Conservation (phyloP, 1,140 invertebrate species). For the Sarcophaga bullata region DNA sequence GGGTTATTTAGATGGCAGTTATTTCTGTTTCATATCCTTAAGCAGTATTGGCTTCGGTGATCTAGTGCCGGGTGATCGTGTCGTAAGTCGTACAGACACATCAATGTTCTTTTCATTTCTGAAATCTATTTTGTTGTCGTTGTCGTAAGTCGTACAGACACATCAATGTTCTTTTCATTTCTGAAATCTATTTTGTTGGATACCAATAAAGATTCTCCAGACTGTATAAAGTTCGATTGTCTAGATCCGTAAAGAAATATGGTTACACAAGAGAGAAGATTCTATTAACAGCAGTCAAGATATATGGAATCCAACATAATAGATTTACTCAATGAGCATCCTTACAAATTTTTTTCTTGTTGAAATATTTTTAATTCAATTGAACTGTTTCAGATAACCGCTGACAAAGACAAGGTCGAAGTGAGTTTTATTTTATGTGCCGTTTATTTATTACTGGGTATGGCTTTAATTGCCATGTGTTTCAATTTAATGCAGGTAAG, state of each 20-base stretch:
- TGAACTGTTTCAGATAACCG: constrained; percentile 54
- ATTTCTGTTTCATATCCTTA: constrained; percentile 93
- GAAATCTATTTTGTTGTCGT: too few species aligned
- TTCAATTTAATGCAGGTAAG: constrained; percentile 94
- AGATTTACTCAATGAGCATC: too few species aligned
- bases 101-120: neutral
- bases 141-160: too few species aligned
- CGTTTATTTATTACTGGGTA: constrained; percentile 91
- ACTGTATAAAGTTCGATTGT: too few species aligned
- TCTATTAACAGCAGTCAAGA: too few species aligned
- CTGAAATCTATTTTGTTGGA: neutral
- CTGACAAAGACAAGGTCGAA: constrained; percentile 69
- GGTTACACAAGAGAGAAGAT: too few species aligned
- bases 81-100: too few species aligned
- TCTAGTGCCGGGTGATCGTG: constrained; percentile 87
- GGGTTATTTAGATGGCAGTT: constrained; percentile 88
- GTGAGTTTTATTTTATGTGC: constrained; percentile 87
- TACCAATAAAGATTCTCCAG: too few species aligned
- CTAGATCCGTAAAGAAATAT: too few species aligned
- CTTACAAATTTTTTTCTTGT: too few species aligned
- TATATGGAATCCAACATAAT: too few species aligned
- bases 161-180: neutral
- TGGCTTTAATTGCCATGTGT: constrained; percentile 98
- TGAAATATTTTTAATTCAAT: neutral
- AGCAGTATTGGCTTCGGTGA: constrained; percentile 94